Conservation (phyloP, 1,140 invertebrate species). For the Caenorhabditis briggsae region DNA sequence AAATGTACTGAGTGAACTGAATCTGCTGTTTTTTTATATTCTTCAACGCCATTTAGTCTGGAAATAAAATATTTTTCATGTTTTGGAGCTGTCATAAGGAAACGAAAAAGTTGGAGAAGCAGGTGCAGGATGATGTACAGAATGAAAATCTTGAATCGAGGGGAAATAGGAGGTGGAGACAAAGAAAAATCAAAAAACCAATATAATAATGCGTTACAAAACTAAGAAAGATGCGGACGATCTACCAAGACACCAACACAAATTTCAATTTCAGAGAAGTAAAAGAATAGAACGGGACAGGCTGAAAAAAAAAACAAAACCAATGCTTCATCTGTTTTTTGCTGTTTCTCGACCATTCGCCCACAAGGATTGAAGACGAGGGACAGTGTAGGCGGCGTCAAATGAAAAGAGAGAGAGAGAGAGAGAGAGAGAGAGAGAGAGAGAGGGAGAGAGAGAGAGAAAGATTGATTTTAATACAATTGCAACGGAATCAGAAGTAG, state of each 20-base stretch:
- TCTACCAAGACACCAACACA: too few relatives aligned
- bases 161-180: too few relatives aligned
- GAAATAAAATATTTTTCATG: neutral
- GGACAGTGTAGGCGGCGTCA: neutral
- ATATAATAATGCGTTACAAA: constrained; percentile 46
- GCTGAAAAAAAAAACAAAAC: neutral
- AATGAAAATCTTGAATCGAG: neutral
- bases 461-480: constrained; percentile 33
- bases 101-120: neutral
- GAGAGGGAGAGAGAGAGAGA: neutral
- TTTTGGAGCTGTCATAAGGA: neutral
- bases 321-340: constrained; percentile 22
- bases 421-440: neutral
- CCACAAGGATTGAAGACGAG: neutral
- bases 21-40: constrained; percentile 2
- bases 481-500: constrained; percentile 43
- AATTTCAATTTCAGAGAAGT: constrained; percentile 45
- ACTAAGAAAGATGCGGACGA: neutral
- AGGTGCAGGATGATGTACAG: neutral
- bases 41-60: constrained; percentile 30
- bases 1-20: constrained; percentile 1
- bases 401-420: neutral
- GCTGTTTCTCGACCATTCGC: constrained; percentile 25
- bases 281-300: neutral
- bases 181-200: constrained; percentile 14